Conservation (phyloP, 2,113 vertebrate genomes). For the Gallinago jamesoni region DNA sequence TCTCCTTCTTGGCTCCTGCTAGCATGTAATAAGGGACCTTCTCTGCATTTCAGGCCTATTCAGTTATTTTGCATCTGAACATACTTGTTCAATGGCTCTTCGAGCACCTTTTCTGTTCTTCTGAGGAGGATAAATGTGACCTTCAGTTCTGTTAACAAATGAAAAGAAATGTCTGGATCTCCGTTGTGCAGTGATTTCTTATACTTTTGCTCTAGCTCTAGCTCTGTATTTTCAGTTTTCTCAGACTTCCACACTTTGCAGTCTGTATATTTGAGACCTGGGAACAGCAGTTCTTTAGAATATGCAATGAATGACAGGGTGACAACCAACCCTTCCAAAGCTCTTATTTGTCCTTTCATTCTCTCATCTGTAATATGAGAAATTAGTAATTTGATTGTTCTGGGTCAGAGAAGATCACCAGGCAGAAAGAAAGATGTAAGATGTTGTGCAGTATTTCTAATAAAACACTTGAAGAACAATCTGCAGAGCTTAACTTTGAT, state of each 20-base stretch:
- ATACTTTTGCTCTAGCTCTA: neutral
- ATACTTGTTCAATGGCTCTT: neutral
- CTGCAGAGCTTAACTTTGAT: neutral
- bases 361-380: neutral
- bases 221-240: neutral
- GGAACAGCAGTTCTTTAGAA: neutral
- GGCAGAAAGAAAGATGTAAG: neutral
- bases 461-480: neutral
- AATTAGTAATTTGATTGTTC: neutral
- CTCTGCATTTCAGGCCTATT: neutral
- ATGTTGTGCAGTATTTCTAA: neutral
- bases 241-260: neutral
- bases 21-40: neutral
- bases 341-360: neutral
- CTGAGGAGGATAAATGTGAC: neutral
- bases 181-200: neutral
- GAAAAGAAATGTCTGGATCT: neutral
- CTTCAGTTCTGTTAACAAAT: neutral
- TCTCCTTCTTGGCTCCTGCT: neutral
- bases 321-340: neutral
- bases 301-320: neutral
- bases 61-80: neutral
- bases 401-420: neutral
- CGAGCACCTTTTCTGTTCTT: neutral
- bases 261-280: neutral